Percentiles rank a stretch among this genome's conserved stretches.
These are phyloP conservation scores for Alethe castanea DNA, from an alignment of 2,113 vertebrate species.

Conservation along the genomic window DNA sequence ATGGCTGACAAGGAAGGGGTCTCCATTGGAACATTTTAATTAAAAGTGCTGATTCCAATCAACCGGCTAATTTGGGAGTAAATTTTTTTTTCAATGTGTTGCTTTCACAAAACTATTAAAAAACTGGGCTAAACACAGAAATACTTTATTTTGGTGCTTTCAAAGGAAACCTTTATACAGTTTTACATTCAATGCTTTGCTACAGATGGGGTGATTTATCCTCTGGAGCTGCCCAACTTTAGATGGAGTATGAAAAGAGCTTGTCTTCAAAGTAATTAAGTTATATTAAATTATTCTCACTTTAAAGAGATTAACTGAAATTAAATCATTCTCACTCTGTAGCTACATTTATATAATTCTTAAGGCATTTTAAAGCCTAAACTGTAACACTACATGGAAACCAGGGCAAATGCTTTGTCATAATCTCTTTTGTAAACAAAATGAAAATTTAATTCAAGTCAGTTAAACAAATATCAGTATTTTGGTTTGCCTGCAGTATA, in stretches of 20 bases:
- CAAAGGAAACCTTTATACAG: not conserved
- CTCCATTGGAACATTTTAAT: not conserved
- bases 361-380: not conserved
- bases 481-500: not conserved
- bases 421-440: not conserved
- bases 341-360: not conserved
- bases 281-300: not conserved
- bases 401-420: not conserved
- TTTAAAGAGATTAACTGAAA: not conserved
- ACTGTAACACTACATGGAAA: not conserved
- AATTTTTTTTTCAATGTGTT: not conserved
- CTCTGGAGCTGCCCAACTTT: not conserved
- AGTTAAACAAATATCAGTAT: not conserved
- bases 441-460: not conserved
- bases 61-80: not conserved
- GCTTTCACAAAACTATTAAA: not conserved
- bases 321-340: not conserved
- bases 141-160: not conserved
- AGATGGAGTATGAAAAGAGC: not conserved
- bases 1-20: rapidly evolving
- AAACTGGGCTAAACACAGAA: not conserved
- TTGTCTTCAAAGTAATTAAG: not conserved
- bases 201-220: not conserved
- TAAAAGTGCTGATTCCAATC: not conserved
- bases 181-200: not conserved